These are phyloP conservation scores for Galleria mellonella DNA, from an alignment of 1,140 invertebrate species.

Conservation along the genomic window DNA sequence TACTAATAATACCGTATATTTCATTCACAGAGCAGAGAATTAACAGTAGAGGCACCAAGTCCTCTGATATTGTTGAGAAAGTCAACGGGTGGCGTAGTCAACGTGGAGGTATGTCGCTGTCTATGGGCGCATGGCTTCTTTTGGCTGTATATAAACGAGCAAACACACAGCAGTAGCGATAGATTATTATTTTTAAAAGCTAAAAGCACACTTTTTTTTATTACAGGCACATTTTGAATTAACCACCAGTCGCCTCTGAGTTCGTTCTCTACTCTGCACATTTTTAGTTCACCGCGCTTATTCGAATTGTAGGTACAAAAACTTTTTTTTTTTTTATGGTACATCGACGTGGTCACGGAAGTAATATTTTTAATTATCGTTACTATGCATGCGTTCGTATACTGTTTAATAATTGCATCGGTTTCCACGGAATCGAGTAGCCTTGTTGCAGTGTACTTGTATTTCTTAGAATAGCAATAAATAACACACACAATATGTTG, in stretches of 20 bases:
- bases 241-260: conserved; percentile 20
- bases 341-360: conserved; percentile 12
- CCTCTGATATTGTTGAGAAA: conserved; percentile 50
- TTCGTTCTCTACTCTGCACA: conserved; percentile 31
- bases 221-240: conserved; percentile 1
- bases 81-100: conserved; percentile 66
- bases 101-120: conserved; percentile 58
- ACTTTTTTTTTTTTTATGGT: conserved; percentile 9
- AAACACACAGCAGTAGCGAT: too few species aligned
- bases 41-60: conserved; percentile 66
- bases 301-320: conserved; percentile 6
- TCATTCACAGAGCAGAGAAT: conserved; percentile 70
- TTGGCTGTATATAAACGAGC: conserved; percentile 14
- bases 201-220: neutral
- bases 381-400: conserved; percentile 35
- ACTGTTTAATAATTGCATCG: conserved; percentile 19
- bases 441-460: conserved; percentile 7
- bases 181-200: conserved; percentile 6
- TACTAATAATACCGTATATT: conserved; percentile 13
- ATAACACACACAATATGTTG: conserved; percentile 6
- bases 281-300: conserved; percentile 19
- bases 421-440: conserved; percentile 25
- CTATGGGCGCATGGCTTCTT: conserved; percentile 19
- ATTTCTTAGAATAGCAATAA: conserved; percentile 22
- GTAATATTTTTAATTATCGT: conserved; percentile 7